A percentile compares a stretch with the other conserved stretches of the same genome.
These are phyloP conservation scores for Sinocyclocheilus anshuiensis DNA, from an alignment of 2,113 vertebrate genomes.

Conservation along the genomic window DNA sequence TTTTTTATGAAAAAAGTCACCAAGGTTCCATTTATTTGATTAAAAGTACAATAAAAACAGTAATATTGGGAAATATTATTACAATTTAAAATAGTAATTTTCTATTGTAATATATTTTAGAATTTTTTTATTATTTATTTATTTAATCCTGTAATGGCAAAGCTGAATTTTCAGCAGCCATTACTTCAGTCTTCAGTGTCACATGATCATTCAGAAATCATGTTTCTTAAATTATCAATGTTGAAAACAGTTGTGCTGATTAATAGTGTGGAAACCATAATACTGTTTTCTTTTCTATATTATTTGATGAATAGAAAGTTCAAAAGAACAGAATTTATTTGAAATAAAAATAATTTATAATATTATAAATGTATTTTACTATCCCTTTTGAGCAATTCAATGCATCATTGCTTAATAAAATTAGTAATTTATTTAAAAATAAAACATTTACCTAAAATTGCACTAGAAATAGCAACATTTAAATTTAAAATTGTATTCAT, in stretches of 20 bases:
- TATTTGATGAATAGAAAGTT: too few relatives aligned
- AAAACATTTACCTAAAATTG: too few relatives aligned
- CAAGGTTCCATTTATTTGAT: background rate
- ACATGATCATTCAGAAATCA: background rate
- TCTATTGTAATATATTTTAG: too few relatives aligned
- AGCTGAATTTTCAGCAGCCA: too few relatives aligned
- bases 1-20: too few relatives aligned
- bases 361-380: background rate
- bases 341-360: background rate
- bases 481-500: too few relatives aligned
- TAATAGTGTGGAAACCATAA: background rate
- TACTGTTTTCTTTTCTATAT: background rate
- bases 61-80: background rate
- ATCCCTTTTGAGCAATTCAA: background rate
- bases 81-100: too few relatives aligned
- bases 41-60: background rate
- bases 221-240: background rate
- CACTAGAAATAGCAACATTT: background rate
- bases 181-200: background rate
- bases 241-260: background rate
- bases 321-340: background rate
- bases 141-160: too few relatives aligned
- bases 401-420: background rate
- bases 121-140: too few relatives aligned
- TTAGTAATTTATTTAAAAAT: background rate